Evolutionary conservation across 2,113 vertebrate species (phyloP).

Genomic region (Eretmochelys imbricata): DNA sequence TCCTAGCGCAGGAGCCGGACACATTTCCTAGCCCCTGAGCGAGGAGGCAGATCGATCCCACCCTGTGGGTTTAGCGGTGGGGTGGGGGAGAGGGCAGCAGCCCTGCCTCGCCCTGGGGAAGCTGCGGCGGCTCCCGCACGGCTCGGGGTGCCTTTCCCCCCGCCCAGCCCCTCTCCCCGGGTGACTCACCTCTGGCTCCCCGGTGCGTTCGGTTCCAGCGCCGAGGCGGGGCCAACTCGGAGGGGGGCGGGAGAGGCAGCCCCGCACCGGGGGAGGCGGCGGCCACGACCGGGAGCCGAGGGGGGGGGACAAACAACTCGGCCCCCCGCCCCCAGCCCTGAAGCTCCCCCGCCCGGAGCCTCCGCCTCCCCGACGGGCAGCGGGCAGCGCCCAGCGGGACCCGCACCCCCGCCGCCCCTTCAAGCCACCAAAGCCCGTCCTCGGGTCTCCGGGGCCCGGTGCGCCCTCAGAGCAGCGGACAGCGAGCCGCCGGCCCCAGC

Average conservation of each 20-base stretch:
- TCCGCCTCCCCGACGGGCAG: neutral
- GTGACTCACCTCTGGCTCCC: neutral
- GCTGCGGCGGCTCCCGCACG: neutral
- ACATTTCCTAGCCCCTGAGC: neutral
- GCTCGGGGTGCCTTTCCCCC: neutral
- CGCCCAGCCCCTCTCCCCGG: neutral
- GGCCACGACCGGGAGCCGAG: neutral
- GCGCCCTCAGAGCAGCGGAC: neutral
- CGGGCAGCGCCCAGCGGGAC: slow-evolving; percentile 12
- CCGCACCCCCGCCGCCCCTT: neutral
- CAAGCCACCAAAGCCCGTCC: neutral
- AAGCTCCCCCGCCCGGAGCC: slow-evolving; percentile 1
- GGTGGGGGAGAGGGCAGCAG: no score
- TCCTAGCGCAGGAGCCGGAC: neutral
- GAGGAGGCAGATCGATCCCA: no score
- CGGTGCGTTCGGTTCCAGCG: neutral
- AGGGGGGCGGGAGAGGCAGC: neutral
- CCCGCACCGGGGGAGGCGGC: neutral
- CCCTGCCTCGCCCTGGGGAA: neutral
- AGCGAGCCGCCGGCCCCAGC: slow-evolving; percentile 21
- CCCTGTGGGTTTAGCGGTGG: no score
- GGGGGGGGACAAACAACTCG: neutral
- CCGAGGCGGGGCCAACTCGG: neutral
- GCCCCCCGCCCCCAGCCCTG: neutral
- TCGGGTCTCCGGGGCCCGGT: neutral